Evolutionary conservation across 1,140 invertebrate genomes (phyloP).

Genomic region (Drosophila repletoides): DNA sequence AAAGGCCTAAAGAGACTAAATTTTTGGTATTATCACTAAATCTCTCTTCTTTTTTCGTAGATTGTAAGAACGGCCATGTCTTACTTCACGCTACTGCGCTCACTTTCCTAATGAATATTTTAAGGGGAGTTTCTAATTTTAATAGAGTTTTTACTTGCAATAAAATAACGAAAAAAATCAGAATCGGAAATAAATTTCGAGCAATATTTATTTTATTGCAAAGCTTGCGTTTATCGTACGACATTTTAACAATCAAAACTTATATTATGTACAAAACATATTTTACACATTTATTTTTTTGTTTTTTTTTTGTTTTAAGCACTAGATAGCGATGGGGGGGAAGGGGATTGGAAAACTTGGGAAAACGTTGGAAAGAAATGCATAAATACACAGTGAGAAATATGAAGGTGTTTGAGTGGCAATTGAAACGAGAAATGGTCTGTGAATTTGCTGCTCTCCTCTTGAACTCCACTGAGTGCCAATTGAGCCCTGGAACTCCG

Average conservation of each 20-base stretch:
- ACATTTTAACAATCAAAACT: conserved; percentile 69
- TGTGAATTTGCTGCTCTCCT: conserved; percentile 16
- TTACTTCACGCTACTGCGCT: conserved; percentile 48
- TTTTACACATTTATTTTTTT: conserved; percentile 59
- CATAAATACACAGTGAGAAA: conserved; percentile 32
- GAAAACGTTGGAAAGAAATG: conserved; percentile 20
- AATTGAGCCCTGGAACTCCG: conserved; percentile 27
- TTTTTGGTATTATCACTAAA: no score
- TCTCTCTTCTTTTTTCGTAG: conserved; percentile 1
- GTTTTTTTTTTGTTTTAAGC: conserved; percentile 52
- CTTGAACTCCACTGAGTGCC: no score
- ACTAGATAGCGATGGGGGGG: conserved; percentile 3
- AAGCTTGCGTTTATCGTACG: conserved; percentile 60
- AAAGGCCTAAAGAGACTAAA: neutral
- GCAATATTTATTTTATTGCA: conserved; percentile 76
- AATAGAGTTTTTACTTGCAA: neutral
- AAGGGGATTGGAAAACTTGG: neutral
- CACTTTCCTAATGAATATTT: conserved; percentile 29
- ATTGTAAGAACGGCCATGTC: conserved; percentile 54
- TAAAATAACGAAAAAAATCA: no score
- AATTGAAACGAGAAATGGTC: conserved; percentile 8
- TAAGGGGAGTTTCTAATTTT: no score
- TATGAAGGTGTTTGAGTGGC: neutral
- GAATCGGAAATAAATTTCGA: conserved; percentile 43
- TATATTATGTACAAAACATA: conserved; percentile 62